phyloP scores from a whole-genome alignment of 2,888 invertebrate genomes.

The Calephelis perditalis region DNA sequence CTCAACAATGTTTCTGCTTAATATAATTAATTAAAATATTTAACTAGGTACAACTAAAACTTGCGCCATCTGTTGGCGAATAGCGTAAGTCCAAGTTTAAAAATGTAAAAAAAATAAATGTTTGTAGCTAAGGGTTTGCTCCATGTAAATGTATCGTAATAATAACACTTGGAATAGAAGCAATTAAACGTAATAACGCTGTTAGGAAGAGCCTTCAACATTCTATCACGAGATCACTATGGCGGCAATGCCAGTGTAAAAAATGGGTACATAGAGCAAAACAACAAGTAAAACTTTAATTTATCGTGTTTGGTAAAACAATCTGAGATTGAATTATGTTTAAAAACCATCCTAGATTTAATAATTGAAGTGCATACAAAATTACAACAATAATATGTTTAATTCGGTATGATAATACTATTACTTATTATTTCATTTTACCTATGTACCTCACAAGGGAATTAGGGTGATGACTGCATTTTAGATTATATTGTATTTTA shows the following conservation, averaged over 20 bases:
- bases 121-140: neutral
- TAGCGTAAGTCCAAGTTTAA: conserved; percentile 9
- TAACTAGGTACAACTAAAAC: neutral
- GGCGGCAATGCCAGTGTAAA: conserved; percentile 45
- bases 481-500: too few relatives aligned
- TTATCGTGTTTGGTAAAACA: too few relatives aligned
- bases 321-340: too few relatives aligned
- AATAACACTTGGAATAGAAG: conserved; percentile 14
- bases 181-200: conserved; percentile 29
- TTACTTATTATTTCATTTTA: too few relatives aligned
- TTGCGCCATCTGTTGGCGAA: conserved; percentile 28
- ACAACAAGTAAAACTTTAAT: too few relatives aligned
- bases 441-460: too few relatives aligned
- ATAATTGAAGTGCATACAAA: too few relatives aligned
- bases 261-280: conserved; percentile 16
- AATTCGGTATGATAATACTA: too few relatives aligned
- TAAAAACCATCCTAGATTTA: too few relatives aligned
- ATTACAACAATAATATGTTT: too few relatives aligned
- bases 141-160: conserved; percentile 10
- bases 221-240: conserved; percentile 50
- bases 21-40: neutral
- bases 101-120: neutral
- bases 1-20: too few relatives aligned
- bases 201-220: conserved; percentile 65
- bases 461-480: too few relatives aligned